Evolutionary conservation across 2,113 vertebrate genomes (phyloP).

Genomic region (Nycticorax nycticorax): DNA sequence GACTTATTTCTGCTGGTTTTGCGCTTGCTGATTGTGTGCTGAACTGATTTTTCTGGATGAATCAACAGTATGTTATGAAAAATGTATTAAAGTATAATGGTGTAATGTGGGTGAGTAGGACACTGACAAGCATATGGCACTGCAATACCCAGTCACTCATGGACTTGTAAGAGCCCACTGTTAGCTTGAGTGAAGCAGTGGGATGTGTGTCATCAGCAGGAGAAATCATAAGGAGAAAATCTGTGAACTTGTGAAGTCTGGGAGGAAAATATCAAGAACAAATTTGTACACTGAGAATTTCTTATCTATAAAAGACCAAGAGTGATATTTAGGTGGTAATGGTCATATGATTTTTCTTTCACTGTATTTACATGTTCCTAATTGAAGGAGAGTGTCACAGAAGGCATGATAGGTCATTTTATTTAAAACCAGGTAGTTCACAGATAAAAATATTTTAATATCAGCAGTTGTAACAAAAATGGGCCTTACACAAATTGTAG

Average conservation of each 20-base stretch:
- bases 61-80: background rate
- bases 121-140: background rate
- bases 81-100: background rate
- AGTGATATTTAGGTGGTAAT: background rate
- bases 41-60: slow-evolving; percentile 26
- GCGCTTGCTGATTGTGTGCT: background rate
- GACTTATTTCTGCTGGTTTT: background rate
- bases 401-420: background rate
- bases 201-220: background rate
- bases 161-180: background rate
- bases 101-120: slow-evolving; percentile 56
- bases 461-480: background rate
- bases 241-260: background rate
- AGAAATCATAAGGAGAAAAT: background rate
- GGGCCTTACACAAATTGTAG: background rate
- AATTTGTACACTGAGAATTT: background rate
- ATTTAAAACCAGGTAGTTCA: background rate
- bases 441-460: background rate
- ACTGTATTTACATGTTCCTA: background rate
- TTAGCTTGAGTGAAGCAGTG: background rate
- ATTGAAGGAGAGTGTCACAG: background rate
- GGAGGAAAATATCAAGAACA: background rate
- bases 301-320: background rate
- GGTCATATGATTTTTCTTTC: background rate
- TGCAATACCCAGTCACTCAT: background rate